Conservation (phyloP, 2,113 vertebrate species). For the Trogon surrucura region DNA sequence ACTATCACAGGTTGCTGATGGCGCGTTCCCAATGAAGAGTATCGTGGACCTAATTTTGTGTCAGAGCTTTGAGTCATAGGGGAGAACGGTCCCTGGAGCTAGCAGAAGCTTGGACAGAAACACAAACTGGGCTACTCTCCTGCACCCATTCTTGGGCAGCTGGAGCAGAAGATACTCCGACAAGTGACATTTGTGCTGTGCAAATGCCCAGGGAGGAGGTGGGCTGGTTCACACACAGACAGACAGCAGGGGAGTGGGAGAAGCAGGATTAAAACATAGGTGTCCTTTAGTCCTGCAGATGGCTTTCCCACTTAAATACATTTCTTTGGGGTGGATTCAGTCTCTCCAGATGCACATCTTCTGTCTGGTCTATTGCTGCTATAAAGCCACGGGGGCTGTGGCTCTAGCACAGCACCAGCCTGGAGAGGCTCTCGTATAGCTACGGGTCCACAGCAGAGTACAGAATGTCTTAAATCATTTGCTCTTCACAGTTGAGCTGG, state of each 20-base stretch:
- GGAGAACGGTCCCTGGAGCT: neutral
- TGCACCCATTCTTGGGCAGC: neutral
- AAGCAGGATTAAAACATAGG: neutral
- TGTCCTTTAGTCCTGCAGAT: neutral
- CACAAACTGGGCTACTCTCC: neutral
- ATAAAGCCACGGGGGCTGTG: neutral
- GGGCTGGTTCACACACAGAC: neutral
- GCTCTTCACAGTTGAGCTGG: neutral
- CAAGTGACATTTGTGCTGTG: neutral
- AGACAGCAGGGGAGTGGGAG: neutral
- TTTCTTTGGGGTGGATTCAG: neutral
- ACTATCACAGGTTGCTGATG: neutral
- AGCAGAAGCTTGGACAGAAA: neutral
- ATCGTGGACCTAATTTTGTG: accelerated
- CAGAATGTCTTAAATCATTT: neutral
- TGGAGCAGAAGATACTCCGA: neutral
- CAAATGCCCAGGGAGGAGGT: neutral
- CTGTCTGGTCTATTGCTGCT: neutral
- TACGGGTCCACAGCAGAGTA: neutral
- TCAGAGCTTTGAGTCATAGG: neutral
- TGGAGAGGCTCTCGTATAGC: neutral
- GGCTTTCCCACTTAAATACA: neutral
- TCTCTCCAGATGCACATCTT: neutral
- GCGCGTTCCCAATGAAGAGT: neutral
- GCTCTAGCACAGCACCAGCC: neutral